A percentile compares a stretch with the other conserved stretches of the same genome.
These are phyloP conservation scores for Urocitellus parryii DNA, from an alignment of 2,113 vertebrate species.

Conservation along the genomic window DNA sequence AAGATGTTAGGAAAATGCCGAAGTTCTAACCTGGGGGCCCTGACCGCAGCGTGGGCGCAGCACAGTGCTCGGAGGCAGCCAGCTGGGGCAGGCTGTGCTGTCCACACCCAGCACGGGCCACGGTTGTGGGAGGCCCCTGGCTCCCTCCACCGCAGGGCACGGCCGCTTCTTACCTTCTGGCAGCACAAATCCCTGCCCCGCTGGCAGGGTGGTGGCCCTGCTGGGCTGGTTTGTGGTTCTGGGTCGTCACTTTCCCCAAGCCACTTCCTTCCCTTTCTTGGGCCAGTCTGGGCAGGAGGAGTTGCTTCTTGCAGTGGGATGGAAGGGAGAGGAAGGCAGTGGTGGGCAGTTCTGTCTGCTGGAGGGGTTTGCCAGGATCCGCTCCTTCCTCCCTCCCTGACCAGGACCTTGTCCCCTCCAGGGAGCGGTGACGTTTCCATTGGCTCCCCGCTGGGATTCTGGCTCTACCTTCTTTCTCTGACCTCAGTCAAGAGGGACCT, in stretches of 20 bases:
- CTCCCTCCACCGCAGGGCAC: no score
- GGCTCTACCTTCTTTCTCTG: background rate
- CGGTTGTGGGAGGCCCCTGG: background rate
- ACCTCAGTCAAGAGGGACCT: background rate
- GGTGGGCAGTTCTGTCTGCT: background rate
- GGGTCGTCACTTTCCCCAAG: constrained; percentile 55
- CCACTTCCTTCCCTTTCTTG: constrained; percentile 66
- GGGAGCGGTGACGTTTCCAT: background rate
- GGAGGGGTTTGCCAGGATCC: background rate
- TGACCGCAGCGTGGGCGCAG: accelerated
- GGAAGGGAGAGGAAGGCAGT: background rate
- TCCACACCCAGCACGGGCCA: accelerated
- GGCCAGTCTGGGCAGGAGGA: background rate
- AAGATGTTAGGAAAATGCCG: background rate
- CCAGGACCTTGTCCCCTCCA: background rate
- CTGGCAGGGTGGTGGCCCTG: background rate
- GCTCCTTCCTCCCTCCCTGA: background rate
- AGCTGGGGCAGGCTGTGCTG: background rate
- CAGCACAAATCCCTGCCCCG: accelerated
- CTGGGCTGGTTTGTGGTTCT: background rate
- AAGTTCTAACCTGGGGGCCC: background rate
- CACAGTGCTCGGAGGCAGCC: no score
- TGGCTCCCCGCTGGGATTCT: background rate
- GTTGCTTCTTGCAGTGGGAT: background rate
- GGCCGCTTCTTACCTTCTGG: background rate